phyloP scores from a whole-genome alignment of 2,797 vertebrate genomes.

The Meriones psammophilus region DNA sequence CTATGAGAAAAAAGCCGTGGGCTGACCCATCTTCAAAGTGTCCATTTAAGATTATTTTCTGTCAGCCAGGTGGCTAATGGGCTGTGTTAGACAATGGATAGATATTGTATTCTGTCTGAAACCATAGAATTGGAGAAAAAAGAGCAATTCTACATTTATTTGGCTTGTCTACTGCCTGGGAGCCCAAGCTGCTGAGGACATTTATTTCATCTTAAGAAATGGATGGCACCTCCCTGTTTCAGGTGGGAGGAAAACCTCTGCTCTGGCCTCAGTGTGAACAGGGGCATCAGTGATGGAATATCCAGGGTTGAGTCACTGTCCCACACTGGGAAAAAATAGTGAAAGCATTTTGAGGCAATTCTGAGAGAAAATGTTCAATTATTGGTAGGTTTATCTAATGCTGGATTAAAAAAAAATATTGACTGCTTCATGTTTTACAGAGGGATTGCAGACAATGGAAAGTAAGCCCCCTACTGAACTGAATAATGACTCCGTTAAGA shows the following conservation, averaged over 20 bases:
- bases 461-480: constrained; percentile 62
- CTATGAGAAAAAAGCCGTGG: constrained; percentile 77
- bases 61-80: constrained; percentile 85
- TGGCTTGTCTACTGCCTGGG: constrained; percentile 80
- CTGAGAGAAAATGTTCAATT: constrained; percentile 70
- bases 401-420: constrained; percentile 54
- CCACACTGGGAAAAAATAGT: constrained; percentile 57
- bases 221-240: constrained; percentile 77
- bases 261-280: constrained; percentile 75
- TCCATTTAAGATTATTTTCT: constrained; percentile 85
- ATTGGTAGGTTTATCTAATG: constrained; percentile 72
- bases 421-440: constrained; percentile 71
- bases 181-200: constrained; percentile 75
- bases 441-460: constrained; percentile 67
- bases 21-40: constrained; percentile 85
- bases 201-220: constrained; percentile 84
- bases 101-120: constrained; percentile 84
- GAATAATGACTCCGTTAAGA: constrained; percentile 74
- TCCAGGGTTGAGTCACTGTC: constrained; percentile 73
- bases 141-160: constrained; percentile 83
- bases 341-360: constrained; percentile 70
- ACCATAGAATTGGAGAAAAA: constrained; percentile 79
- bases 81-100: constrained; percentile 85
- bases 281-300: constrained; percentile 55
- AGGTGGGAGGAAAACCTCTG: constrained; percentile 73